Base-by-base conservation (phyloP, 2,113 vertebrate genomes). In the Limanda limanda region DNA sequence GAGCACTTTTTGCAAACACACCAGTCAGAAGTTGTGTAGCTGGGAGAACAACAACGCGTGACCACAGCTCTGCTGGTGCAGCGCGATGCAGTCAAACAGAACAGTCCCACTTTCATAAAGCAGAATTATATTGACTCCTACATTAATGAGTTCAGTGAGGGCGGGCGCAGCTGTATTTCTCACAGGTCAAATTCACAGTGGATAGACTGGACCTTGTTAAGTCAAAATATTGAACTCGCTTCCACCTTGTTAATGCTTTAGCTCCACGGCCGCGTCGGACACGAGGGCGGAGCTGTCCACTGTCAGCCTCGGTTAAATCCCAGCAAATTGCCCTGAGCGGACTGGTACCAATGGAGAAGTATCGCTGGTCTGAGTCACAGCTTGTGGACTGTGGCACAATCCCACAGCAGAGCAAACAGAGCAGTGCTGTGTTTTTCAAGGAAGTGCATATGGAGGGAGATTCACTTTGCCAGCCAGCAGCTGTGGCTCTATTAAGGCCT, bases 391-490 rank as follows among this genome's bases (percentile, higher is more conserved):
- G 66, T 71, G 77, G 71, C 79, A 31, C 69, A 61, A 57, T 78
- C 70, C 71, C 81, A 80, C 64, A 67, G 60, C 71, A 52, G 79
- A 57, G 74, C 82, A 81, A 86, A 81, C 74, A 75, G 79, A 86
- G 72, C 51, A n/a, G 35, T 1, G 64, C 68, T 51, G 74, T 79
- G 84, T 74, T 85, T 78, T 90, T 86, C 83, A 87, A 83, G 77
- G 72, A 74, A 73, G 73, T 91, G 79, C 94, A 92, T 94, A 93
- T 91, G 92, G 91, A 88, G 79, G 69, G 82, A 93, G 87, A 94
- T 93, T 91, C 89, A 90, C 89, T 94, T 90, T 92, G 90, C 91
- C 90, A 89, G 88, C 79, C 83, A 91, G 79, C 92, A 94, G 93
- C 89, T 92, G 93, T 84, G 88, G 67, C 88, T 92, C 86, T 87